phyloP scores from a whole-genome alignment of 2,113 vertebrate species.

The Melanotaenia duboulayi region DNA sequence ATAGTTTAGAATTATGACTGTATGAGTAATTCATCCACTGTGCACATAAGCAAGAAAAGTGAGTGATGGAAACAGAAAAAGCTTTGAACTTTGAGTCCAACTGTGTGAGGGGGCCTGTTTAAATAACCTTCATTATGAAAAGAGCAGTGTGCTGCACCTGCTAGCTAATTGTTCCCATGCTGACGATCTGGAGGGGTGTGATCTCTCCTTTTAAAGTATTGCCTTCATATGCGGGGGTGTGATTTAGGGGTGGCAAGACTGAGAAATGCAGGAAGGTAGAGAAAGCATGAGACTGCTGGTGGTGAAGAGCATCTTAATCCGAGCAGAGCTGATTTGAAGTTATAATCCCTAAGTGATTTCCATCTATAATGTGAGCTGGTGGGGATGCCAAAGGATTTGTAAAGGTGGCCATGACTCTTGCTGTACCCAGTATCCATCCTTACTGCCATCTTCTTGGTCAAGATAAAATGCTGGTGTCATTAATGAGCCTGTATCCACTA shows the following conservation, averaged over 20 bases:
- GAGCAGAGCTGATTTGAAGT: constrained; percentile 52
- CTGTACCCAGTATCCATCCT: constrained; percentile 19
- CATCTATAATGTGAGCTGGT: constrained; percentile 56
- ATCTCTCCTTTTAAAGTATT: constrained; percentile 66
- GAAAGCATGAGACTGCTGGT: constrained; percentile 30
- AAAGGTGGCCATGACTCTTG: constrained; percentile 36
- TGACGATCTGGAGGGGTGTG: constrained; percentile 63
- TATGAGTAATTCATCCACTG: not conserved
- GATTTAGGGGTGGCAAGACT: constrained; percentile 42
- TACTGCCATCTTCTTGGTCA: not conserved
- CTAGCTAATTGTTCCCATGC: constrained; percentile 73
- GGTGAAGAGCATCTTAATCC: constrained; percentile 49
- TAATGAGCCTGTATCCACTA: constrained; percentile 51
- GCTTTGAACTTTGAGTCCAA: constrained; percentile 23
- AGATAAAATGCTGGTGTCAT: constrained; percentile 54
- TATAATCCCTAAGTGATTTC: constrained; percentile 64
- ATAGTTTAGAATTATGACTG: not conserved
- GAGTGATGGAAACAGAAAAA: not conserved
- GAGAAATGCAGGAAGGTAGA: constrained; percentile 22
- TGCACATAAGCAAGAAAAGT: not conserved
- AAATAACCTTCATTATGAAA: constrained; percentile 71
- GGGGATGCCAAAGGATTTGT: constrained; percentile 54
- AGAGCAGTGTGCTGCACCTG: constrained; percentile 67
- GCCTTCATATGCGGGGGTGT: constrained; percentile 47
- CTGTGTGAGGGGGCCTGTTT: constrained; percentile 27